These are phyloP conservation scores for Engystomops pustulosus DNA, from an alignment of 2,113 vertebrate genomes.

Conservation along the genomic window DNA sequence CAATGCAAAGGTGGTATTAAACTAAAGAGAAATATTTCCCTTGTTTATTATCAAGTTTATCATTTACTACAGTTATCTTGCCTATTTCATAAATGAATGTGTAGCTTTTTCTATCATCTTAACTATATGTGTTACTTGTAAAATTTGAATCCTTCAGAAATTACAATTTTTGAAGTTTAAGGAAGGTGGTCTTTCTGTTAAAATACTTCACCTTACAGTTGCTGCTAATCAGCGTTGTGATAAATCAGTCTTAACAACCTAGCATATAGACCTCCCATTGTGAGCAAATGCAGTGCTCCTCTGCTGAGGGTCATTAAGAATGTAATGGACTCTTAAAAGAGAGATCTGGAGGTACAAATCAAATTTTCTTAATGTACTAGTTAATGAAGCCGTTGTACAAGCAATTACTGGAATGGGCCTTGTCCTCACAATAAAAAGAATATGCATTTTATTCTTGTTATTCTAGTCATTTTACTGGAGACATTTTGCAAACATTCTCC, in stretches of 20 bases:
- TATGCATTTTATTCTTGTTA: constrained; percentile 37
- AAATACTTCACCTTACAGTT: constrained; percentile 54
- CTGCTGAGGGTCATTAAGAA: constrained; percentile 70
- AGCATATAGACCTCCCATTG: constrained; percentile 64
- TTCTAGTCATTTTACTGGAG: constrained; percentile 24
- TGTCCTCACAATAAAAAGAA: constrained; percentile 63
- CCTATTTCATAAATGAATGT: too few relatives aligned
- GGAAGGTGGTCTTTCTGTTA: constrained; percentile 17
- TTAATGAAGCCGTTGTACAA: constrained; percentile 69
- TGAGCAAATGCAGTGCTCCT: constrained; percentile 65
- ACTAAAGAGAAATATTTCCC: too few relatives aligned
- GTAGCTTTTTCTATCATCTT: too few relatives aligned
- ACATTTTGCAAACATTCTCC: not conserved
- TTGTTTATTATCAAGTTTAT: too few relatives aligned
- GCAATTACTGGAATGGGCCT: constrained; percentile 61
- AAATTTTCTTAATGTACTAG: constrained; percentile 68
- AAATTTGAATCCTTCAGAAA: not conserved
- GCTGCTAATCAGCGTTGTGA: constrained; percentile 62
- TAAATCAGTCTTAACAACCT: constrained; percentile 67
- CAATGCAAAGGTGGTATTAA: too few relatives aligned
- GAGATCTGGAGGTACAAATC: constrained; percentile 67
- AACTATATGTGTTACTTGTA: not conserved
- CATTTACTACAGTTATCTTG: too few relatives aligned
- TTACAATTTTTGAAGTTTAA: not conserved
- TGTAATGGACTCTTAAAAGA: constrained; percentile 70